Percentiles rank a stretch among this genome's conserved stretches.
phyloP scores from a whole-genome alignment of 2,888 invertebrate species.

The Sesia apiformis region DNA sequence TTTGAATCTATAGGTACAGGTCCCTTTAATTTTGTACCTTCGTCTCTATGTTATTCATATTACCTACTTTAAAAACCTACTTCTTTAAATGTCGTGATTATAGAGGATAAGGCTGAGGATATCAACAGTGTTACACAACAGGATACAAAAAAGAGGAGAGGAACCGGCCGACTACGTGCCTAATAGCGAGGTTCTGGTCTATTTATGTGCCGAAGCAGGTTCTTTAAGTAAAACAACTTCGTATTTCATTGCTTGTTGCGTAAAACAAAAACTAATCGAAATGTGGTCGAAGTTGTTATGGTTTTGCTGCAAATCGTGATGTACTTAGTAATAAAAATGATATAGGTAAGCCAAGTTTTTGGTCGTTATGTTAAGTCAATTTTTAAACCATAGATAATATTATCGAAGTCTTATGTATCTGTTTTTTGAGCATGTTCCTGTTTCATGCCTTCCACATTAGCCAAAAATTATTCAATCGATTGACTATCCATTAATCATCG shows the following conservation, averaged over 20 bases:
- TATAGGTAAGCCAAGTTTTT: no score
- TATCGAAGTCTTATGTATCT: no score
- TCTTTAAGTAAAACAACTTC: constrained; percentile 1
- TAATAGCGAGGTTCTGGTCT: constrained; percentile 7
- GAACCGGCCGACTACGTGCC: constrained; percentile 1
- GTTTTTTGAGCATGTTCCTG: no score
- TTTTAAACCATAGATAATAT: no score
- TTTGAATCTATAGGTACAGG: no score
- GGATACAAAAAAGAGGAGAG: constrained; percentile 3
- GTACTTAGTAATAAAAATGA: not conserved
- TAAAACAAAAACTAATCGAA: constrained; percentile 10
- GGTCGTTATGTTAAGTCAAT: no score
- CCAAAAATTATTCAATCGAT: no score
- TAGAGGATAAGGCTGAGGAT: not conserved
- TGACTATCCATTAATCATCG: no score
- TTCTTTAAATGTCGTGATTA: constrained; percentile 4
- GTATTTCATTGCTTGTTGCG: constrained; percentile 1
- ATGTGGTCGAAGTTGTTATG: not conserved
- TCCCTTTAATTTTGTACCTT: no score
- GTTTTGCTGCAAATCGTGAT: no score
- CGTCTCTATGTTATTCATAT: not conserved
- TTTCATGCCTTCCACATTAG: no score
- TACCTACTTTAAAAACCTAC: constrained; percentile 6
- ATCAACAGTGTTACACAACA: not conserved
- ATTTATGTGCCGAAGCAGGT: constrained; percentile 8